Evolutionary conservation across 1,140 invertebrate genomes (phyloP).

Genomic region (Brachionus rotundiformis): DNA sequence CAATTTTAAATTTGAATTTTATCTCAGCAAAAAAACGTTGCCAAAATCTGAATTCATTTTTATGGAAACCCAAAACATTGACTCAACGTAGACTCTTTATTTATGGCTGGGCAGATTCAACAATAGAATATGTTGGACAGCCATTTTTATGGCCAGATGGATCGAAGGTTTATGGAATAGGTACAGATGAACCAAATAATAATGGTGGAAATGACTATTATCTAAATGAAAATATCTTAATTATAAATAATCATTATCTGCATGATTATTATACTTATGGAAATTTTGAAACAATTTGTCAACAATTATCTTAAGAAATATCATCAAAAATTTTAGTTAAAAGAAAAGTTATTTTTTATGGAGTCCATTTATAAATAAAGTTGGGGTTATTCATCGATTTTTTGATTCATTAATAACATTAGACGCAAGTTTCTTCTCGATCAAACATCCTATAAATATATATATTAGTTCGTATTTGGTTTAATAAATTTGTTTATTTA

Average conservation of each 20-base stretch:
- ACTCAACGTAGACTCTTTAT: not conserved
- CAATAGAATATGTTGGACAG: not conserved
- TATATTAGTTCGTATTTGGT: no score
- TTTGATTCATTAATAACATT: no score
- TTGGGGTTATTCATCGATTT: no score
- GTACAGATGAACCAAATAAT: not conserved
- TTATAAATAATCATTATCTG: not conserved
- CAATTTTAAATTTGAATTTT: not conserved
- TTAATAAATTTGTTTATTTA: no score
- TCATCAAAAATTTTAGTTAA: no score
- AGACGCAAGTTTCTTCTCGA: no score
- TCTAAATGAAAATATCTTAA: not conserved
- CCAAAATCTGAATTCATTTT: not conserved
- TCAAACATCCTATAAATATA: no score
- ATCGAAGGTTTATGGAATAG: not conserved
- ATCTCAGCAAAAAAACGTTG: not conserved
- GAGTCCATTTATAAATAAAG: no score
- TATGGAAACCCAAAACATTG: not conserved
- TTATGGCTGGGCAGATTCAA: not conserved
- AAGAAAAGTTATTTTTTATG: no score
- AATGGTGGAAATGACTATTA: not conserved
- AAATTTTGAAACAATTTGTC: not conserved
- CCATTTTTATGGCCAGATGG: not conserved
- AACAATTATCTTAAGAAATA: not conserved
- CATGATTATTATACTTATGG: not conserved